phyloP scores from a whole-genome alignment of 2,888 invertebrate species.

The Coelopa pilipes region DNA sequence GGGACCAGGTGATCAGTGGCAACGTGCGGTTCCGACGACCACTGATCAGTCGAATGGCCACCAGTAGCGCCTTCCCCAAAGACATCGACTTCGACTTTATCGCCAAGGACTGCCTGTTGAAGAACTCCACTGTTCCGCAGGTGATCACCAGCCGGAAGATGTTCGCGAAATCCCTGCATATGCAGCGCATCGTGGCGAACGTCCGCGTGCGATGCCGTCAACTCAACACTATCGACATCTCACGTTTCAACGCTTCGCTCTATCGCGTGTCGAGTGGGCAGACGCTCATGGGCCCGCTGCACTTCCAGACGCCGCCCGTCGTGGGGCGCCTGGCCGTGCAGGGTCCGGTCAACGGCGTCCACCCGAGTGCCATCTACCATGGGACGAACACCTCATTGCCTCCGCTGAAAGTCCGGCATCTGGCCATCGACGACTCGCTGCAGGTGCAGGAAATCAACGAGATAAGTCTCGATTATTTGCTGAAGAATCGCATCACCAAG shows the following conservation, averaged over 20 bases:
- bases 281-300: constrained; percentile 50
- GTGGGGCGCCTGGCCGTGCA: constrained; percentile 46
- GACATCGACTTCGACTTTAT: constrained; percentile 54
- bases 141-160: constrained; percentile 46
- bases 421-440: constrained; percentile 48
- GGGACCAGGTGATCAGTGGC: constrained; percentile 55
- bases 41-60: constrained; percentile 46
- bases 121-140: constrained; percentile 44
- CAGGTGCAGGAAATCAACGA: constrained; percentile 52
- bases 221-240: constrained; percentile 54
- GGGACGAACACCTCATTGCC: constrained; percentile 46
- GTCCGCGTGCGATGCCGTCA: constrained; percentile 34
- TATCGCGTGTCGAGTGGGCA: constrained; percentile 53
- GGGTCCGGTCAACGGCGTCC: constrained; percentile 52
- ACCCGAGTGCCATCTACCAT: constrained; percentile 46
- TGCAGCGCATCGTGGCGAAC: constrained; percentile 41
- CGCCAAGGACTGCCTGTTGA: constrained; percentile 54
- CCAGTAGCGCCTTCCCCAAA: constrained; percentile 45
- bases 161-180: constrained; percentile 44
- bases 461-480: constrained; percentile 55
- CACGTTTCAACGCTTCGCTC: constrained; percentile 56
- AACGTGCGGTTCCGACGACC: constrained; percentile 53
- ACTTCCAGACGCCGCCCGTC: constrained; percentile 48
- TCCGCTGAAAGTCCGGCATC: constrained; percentile 40
- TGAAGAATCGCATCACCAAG: constrained; percentile 56